Base-by-base conservation (phyloP, 2,113 vertebrate species). In the Oxyura jamaicensis region DNA sequence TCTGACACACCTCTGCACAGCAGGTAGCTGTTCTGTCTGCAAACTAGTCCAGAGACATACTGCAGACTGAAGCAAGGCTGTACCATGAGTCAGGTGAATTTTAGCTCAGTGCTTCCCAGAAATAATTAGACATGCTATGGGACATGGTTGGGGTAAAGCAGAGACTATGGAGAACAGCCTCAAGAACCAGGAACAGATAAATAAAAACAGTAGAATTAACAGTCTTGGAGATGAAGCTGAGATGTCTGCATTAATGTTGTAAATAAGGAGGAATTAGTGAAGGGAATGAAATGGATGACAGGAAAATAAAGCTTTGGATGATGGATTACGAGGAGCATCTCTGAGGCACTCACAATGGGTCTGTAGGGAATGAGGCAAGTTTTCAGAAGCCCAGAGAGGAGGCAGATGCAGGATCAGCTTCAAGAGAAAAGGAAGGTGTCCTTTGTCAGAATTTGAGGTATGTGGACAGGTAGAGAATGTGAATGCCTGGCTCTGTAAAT, bases 261-360 rank as follows among this genome's bases (percentile, higher is more conserved):
- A 17, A 81, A 81, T 33, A 62, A 78, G 20, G 46, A 67, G 28
- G 62, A 90, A 46, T 2, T 3, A 60, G 3, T 10, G 41, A 74
- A 58, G 8, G 29, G 18, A 95, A 73, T 2, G 2, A 71, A 87
- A 67, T 8, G 8, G 16, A 56, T 4, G 2, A 74, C 36, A 74
- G 20, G 29, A 74, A 80, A 81, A 71, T 19, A 58, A 68, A 35
- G 39, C 23, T 71, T 11, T 44, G 36, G 53, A 31, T 63, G 36
- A 33, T 1, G 1, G 8, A 11, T 71, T 83, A 56, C 1, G 0
- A 7, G 41, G 16, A 78, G 9, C 26, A 62, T 44, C 12, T 71
- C 39, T 0, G 0, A 75, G 22, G n/a, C 3, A 4, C 16, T 44
- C 55, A 2, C 2, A 19, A 77, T 8, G 23, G 29, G 16, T 77